Base-by-base conservation (phyloP, 1,140 invertebrate genomes). In the Carcinoscorpius rotundicauda region DNA sequence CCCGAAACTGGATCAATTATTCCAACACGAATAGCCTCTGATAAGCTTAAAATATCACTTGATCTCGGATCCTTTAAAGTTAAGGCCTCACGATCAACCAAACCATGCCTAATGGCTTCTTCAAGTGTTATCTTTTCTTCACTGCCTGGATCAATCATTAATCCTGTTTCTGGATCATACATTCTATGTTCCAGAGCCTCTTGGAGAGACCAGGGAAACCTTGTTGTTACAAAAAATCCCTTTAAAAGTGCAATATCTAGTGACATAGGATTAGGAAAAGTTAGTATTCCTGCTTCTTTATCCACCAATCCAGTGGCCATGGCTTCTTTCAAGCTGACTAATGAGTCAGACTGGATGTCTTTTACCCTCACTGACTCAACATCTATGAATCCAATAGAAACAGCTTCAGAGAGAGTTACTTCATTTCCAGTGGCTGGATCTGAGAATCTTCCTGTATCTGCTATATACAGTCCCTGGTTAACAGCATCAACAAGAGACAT, bases 141-240 rank as follows among this genome's bases (percentile, higher is more conserved):
- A 3, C 84, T 85, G 58, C 78, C 73, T 9, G 89, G 88, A 78
- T 94, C 88, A 64, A 6, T 90, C 90, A 69, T 91, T 68, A 89
- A 81, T 58, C 79, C 88, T 61, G 86, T 87, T 60, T 84, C 81
- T 0, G 84, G 78, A 75, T 94, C 85, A 75, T 93, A 92, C 63
- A 89, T 80, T 64, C 88, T 86, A 77, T 87, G 85, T 55, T 88
- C 85, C 59, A 96, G 78, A 60, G 89, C 88, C 81, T 96, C 89
- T 76, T 91, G 86, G 52, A 97, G 76, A 3, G 87, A 0, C 53
- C 53, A 55, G 53, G 53, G 53, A n/a, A 55, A 55, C n/a, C n/a
- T 55, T 8, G 6, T n/a, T 8, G 6, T 55, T 1, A 55, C n/a
- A 55, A 55, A n/a, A 55, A 55, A 8, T 55, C 53, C 53, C 3